Conservation (phyloP, 2,888 invertebrate species). For the Oligia strigilis region DNA sequence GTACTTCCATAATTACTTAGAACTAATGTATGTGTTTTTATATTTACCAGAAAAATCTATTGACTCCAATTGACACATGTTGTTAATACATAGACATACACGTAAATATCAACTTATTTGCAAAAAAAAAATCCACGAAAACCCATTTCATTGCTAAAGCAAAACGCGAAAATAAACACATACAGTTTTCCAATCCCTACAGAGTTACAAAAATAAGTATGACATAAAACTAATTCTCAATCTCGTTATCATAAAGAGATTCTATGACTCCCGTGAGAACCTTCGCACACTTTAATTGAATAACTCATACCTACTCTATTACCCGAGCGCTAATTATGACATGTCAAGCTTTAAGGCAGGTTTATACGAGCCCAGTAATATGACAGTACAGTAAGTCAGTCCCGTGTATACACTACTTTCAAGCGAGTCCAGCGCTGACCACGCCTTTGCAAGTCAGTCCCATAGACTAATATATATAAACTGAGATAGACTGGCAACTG, state of each 20-base stretch:
- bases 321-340: background rate
- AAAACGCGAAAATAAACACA: background rate
- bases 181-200: background rate
- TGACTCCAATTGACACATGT: background rate
- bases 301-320: background rate
- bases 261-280: background rate
- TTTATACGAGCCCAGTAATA: no score
- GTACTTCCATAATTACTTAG: background rate
- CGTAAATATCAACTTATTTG: no score
- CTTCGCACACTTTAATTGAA: background rate
- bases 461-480: no score
- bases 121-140: background rate
- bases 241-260: conserved; percentile 10
- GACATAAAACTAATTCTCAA: conserved; percentile 23
- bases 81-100: background rate
- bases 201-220: conserved; percentile 17
- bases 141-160: background rate
- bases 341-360: background rate
- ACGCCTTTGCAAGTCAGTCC: no score
- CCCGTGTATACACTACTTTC: no score
- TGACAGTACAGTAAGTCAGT: no score
- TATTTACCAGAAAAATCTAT: background rate
- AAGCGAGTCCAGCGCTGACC: no score
- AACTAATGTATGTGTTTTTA: background rate
- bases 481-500: no score